These are phyloP conservation scores for Thymelicus sylvestris DNA, from an alignment of 2,888 invertebrate genomes.

Conservation along the genomic window DNA sequence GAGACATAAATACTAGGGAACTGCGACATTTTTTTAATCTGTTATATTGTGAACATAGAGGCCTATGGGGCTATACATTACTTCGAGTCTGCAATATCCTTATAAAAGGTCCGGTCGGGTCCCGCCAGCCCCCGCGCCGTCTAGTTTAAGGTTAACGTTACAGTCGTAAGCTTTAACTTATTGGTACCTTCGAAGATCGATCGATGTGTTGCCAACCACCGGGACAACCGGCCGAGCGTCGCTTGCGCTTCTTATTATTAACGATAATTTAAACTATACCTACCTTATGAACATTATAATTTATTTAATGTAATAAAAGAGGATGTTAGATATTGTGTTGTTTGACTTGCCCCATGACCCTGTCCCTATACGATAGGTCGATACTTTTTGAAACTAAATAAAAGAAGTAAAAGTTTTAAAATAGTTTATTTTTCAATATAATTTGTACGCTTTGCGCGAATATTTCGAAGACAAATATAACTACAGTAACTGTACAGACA, in stretches of 20 bases:
- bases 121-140: background rate
- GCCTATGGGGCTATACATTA: too few species aligned
- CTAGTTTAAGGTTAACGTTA: constrained; percentile 25
- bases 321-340: constrained; percentile 66
- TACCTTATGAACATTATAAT: constrained; percentile 68
- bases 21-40: too few species aligned
- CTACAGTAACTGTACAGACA: constrained; percentile 15
- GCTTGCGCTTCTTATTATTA: constrained; percentile 71
- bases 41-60: too few species aligned
- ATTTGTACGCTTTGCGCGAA: constrained; percentile 48
- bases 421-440: constrained; percentile 48
- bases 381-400: constrained; percentile 5
- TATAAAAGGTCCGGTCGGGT: background rate
- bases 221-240: constrained; percentile 51
- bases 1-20: too few species aligned
- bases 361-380: background rate
- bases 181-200: constrained; percentile 37
- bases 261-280: constrained; percentile 58
- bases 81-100: too few species aligned
- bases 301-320: constrained; percentile 80
- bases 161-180: constrained; percentile 24
- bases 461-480: constrained; percentile 8
- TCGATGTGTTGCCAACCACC: constrained; percentile 59
- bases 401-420: constrained; percentile 43
- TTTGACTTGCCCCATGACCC: constrained; percentile 42